A percentile compares a stretch with the other conserved stretches of the same genome.
phyloP scores from a whole-genome alignment of 2,797 vertebrate genomes.

The Crenichthys baileyi region DNA sequence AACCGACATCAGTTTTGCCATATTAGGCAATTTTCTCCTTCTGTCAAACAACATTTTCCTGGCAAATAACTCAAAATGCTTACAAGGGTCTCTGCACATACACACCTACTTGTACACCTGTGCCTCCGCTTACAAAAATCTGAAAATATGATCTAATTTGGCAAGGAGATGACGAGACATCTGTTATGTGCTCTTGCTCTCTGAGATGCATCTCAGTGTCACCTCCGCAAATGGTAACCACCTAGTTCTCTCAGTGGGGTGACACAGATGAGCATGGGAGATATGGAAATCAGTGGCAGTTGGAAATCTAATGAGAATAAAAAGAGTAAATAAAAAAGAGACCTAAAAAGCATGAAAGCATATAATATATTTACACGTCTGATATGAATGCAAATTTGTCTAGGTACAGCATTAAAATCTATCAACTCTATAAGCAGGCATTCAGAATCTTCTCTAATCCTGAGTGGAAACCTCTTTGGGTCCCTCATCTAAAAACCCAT shows the following conservation, averaged over 20 bases:
- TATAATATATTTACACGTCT: slow-evolving; percentile 13
- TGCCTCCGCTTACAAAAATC: slow-evolving; percentile 14
- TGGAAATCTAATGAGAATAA: slow-evolving; percentile 42
- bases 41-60: slow-evolving; percentile 40
- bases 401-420: slow-evolving; percentile 21
- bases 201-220: slow-evolving; percentile 27
- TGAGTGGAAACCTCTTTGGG: slow-evolving; percentile 57
- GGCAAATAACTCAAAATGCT: slow-evolving; percentile 24
- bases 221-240: slow-evolving; percentile 19
- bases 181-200: slow-evolving; percentile 48
- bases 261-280: slow-evolving; percentile 24
- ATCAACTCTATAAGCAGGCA: slow-evolving; percentile 50
- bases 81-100: slow-evolving; percentile 40
- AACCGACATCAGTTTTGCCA: slow-evolving; percentile 23
- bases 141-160: slow-evolving; percentile 48
- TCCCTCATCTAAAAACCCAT: slow-evolving; percentile 58
- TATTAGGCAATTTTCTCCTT: slow-evolving; percentile 35
- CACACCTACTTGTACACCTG: slow-evolving; percentile 41
- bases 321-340: slow-evolving; percentile 44
- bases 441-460: slow-evolving; percentile 68
- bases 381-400: slow-evolving; percentile 25
- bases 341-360: slow-evolving; percentile 19
- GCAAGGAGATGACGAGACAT: slow-evolving; percentile 52
- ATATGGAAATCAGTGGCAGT: slow-evolving; percentile 48
- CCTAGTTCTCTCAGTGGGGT: slow-evolving; percentile 30